A percentile compares a stretch with the other conserved stretches of the same genome.
These are phyloP conservation scores for Dasypolia templi DNA, from an alignment of 2,888 invertebrate genomes.

Conservation along the genomic window DNA sequence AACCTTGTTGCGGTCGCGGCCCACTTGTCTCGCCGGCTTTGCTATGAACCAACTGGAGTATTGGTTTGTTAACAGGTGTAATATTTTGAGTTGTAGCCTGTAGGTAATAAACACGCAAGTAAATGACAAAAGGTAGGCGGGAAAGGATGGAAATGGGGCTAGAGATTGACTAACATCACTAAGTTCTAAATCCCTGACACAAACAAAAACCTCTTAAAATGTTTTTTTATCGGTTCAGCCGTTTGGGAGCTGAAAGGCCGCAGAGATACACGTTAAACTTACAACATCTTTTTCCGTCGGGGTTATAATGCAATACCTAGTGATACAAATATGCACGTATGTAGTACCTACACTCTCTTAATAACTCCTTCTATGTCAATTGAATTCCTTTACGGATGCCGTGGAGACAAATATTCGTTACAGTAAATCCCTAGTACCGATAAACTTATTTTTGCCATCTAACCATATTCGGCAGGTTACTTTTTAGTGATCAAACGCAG, in stretches of 20 bases:
- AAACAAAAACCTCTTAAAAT: too few relatives aligned
- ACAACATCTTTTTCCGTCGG: too few relatives aligned
- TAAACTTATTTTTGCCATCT: not conserved
- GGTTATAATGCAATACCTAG: not conserved
- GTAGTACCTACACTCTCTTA: too few relatives aligned
- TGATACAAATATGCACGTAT: not conserved
- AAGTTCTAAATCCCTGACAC: too few relatives aligned
- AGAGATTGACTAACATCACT: too few relatives aligned
- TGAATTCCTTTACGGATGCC: too few relatives aligned
- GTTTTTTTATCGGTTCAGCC: too few relatives aligned
- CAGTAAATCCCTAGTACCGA: not conserved
- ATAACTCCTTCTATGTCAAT: too few relatives aligned
- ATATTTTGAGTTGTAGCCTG: not conserved
- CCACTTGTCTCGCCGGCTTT: slow-evolving; percentile 59
- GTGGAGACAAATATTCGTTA: not conserved
- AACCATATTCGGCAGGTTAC: not conserved
- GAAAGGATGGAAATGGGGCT: not conserved
- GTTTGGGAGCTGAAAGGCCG: too few relatives aligned
- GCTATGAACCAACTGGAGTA: slow-evolving; percentile 53
- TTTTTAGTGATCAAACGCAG: not conserved
- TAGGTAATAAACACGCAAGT: not conserved
- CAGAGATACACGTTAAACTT: too few relatives aligned
- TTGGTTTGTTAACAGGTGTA: slow-evolving; percentile 55
- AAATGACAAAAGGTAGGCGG: not conserved
- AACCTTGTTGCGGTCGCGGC: slow-evolving; percentile 64